Base-by-base conservation (phyloP, 2,797 vertebrate genomes). In the Lutjanus argentimaculatus region DNA sequence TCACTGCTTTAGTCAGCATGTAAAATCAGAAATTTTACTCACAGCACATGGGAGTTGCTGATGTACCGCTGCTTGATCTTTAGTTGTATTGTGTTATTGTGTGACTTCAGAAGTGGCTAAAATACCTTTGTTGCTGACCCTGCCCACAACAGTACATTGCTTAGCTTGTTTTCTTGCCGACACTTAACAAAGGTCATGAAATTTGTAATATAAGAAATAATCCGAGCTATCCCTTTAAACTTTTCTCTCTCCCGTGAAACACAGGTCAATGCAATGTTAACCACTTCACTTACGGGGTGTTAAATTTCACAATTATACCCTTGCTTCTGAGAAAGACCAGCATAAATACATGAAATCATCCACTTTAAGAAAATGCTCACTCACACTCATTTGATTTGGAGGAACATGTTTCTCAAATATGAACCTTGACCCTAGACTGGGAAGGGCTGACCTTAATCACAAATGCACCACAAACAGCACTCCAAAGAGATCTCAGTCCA, bases 391-490 rank as follows among this genome's bases (percentile, higher is more conserved):
- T 19, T 67, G 25, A 79, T 46, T 36, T 56, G 19, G 30, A 72
- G 36, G 59, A 7, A 36, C 45, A 43, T 16, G 0, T 51, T 58
- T 64, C 57, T 58, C 7, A 49, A 62, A 43, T 15, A 56, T 15
- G 14, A 70, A 67, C 1, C 30, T 3, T 21, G 16, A 12, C 66
- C 36, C 49, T 15, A 8, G 56, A 64, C 16, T 14, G 2, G 25
- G 25, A 30, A 30, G 25, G 25, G 12, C 30, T 7, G 22, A 62
- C 2, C 0, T 4, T 36, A 11, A 63, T 69, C 61, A 42, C 4
- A 40, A 62, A 63, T 66, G 51, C 25, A 48, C 55, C 75, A 42
- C 7, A 63, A 80, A 40, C 3, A 49, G n/a, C 25, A 15, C 46
- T 61, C 36, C 43, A 56, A 21, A 17, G 19, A 56, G 43, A 66